These are phyloP conservation scores for Ypsolopha scabrella DNA, from an alignment of 2,888 invertebrate species.

Conservation along the genomic window DNA sequence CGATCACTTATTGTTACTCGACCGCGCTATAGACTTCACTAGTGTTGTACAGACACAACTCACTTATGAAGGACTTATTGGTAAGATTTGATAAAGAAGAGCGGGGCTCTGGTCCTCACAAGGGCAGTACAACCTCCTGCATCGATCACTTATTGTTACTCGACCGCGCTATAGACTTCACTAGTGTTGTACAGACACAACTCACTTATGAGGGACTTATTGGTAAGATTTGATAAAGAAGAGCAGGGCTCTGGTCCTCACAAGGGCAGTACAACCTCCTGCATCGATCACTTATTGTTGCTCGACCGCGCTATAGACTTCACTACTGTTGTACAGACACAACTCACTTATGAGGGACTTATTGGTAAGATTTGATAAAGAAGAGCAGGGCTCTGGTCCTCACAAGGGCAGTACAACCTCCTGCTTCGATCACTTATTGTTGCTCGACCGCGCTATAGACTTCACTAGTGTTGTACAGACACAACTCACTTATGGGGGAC, in stretches of 20 bases:
- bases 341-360: conserved; percentile 96
- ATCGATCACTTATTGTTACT: conserved; percentile 92
- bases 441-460: conserved; percentile 93
- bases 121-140: conserved; percentile 68
- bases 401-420: conserved; percentile 66
- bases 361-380: conserved; percentile 78
- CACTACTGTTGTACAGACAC: conserved; percentile 91
- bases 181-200: conserved; percentile 93
- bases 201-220: conserved; percentile 97
- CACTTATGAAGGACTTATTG: conserved; percentile 96
- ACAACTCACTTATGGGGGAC: conserved; percentile 96
- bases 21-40: conserved; percentile 91
- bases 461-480: conserved; percentile 92
- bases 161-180: conserved; percentile 91
- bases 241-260: conserved; percentile 52
- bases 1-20: conserved; percentile 90
- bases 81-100: conserved; percentile 74
- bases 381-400: conserved; percentile 55
- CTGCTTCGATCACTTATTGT: conserved; percentile 87
- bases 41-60: conserved; percentile 94
- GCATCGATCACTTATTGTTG: conserved; percentile 89
- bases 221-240: conserved; percentile 73
- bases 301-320: conserved; percentile 94
- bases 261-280: conserved; percentile 67
- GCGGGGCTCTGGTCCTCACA: conserved; percentile 40